These are phyloP conservation scores for Oxystoma pomonae DNA, from an alignment of 2,888 invertebrate genomes.

Conservation along the genomic window DNA sequence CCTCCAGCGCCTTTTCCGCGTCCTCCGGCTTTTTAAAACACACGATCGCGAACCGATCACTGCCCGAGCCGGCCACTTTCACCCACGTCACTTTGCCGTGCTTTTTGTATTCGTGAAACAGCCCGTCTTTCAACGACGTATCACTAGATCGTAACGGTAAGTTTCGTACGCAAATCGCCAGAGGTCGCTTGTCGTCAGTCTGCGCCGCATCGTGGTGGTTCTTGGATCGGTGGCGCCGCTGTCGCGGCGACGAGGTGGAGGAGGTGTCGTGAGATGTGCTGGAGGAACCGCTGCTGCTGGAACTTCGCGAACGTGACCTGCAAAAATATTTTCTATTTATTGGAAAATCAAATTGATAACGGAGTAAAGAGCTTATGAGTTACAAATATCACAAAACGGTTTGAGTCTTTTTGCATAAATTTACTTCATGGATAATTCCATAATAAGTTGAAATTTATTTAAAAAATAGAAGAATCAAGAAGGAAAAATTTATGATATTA, in stretches of 20 bases:
- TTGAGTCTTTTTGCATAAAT: too few species aligned
- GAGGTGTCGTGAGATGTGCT: slow-evolving; percentile 60
- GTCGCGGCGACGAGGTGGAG: slow-evolving; percentile 54
- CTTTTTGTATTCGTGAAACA: slow-evolving; percentile 98
- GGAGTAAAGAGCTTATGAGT: too few species aligned
- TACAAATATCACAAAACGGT: too few species aligned
- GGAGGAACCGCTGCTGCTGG: slow-evolving; percentile 57
- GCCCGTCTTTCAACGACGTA: slow-evolving; percentile 93
- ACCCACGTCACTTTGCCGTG: slow-evolving; percentile 97
- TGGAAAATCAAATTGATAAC: too few species aligned
- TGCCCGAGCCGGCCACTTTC: slow-evolving; percentile 80
- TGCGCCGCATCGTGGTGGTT: slow-evolving; percentile 25
- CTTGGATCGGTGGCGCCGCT: slow-evolving; percentile 41
- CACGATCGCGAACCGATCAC: slow-evolving; percentile 89
- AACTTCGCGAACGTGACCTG: slow-evolving; percentile 51
- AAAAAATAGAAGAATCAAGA: too few species aligned
- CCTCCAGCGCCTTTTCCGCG: slow-evolving; percentile 92
- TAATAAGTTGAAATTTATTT: too few species aligned
- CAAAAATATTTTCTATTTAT: too few species aligned
- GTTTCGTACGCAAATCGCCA: slow-evolving; percentile 89
- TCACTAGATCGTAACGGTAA: slow-evolving; percentile 86
- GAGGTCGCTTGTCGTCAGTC: slow-evolving; percentile 68
- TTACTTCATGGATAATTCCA: too few species aligned
- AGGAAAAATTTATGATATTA: too few species aligned
- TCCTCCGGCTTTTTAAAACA: slow-evolving; percentile 97